These are phyloP conservation scores for Dicentrarchus labrax DNA, from an alignment of 2,113 vertebrate species.

Conservation along the genomic window DNA sequence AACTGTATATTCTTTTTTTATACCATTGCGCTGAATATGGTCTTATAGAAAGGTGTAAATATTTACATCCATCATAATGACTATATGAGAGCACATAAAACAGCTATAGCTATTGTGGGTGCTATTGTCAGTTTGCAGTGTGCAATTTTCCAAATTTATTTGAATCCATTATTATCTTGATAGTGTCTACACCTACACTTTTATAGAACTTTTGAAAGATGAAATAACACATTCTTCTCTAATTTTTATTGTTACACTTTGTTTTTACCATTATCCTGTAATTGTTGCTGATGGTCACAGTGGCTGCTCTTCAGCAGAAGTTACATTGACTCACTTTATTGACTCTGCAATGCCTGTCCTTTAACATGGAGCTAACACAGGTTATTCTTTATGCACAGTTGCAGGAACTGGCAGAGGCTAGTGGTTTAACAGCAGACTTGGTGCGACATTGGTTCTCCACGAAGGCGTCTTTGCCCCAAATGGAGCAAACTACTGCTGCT, in stretches of 20 bases:
- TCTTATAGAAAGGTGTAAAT: neutral
- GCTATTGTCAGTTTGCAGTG: neutral
- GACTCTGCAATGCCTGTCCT: no score
- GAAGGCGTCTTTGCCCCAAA: conserved; percentile 36
- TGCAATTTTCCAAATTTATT: neutral
- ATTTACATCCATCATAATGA: neutral
- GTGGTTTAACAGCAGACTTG: conserved; percentile 88
- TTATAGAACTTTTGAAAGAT: neutral
- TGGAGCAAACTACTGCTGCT: conserved; percentile 30
- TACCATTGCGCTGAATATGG: no score
- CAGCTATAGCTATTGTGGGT: neutral
- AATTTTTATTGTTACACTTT: neutral
- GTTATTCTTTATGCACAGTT: conserved; percentile 72
- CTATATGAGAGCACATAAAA: neutral
- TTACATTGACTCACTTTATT: neutral
- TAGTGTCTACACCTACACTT: neutral
- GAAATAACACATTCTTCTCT: neutral
- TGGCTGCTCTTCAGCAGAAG: no score
- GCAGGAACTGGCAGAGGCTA: conserved; percentile 85
- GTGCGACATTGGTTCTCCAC: conserved; percentile 91
- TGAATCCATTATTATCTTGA: neutral
- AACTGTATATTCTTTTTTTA: neutral
- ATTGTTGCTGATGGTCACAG: neutral
- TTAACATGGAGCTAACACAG: neutral
- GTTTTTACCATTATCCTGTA: neutral